phyloP scores from a whole-genome alignment of 35 echinoderm and acorn worm genomes.

The Stichopus chloronotus region DNA sequence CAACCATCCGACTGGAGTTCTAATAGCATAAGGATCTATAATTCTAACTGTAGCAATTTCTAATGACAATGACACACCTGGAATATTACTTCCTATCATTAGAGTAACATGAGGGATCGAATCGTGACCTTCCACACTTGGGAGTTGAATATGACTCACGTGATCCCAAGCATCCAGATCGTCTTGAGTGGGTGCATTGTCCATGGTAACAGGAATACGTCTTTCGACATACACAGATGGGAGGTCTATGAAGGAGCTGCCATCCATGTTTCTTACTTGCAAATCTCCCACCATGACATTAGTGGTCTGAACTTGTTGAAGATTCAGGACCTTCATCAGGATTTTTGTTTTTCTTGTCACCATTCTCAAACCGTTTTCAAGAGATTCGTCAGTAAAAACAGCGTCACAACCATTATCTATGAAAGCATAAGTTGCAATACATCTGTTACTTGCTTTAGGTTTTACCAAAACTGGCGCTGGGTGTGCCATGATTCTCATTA shows the following conservation, averaged over 20 bases:
- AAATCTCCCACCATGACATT: not conserved
- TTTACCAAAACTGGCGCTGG: constrained; percentile 24
- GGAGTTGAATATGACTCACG: constrained; percentile 25
- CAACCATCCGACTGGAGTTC: constrained; percentile 38
- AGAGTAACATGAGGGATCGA: constrained; percentile 29
- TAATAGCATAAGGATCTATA: constrained; percentile 39
- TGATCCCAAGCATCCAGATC: constrained; percentile 53
- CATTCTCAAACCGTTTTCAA: not conserved
- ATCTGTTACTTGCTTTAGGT: constrained; percentile 7
- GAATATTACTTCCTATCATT: constrained; percentile 52
- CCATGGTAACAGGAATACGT: constrained; percentile 24
- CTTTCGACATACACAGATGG: constrained; percentile 52
- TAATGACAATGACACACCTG: constrained; percentile 20
- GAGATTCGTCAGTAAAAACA: too few relatives aligned
- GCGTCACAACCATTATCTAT: too few relatives aligned
- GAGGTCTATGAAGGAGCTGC: constrained; percentile 38
- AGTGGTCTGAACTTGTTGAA: not conserved
- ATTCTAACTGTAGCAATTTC: constrained; percentile 17
- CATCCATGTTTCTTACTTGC: constrained; percentile 44
- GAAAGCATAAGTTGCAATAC: too few relatives aligned
- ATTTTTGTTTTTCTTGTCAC: constrained; percentile 24
- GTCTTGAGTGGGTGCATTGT: constrained; percentile 49
- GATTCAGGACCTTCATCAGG: constrained; percentile 31
- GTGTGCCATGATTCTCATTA: not conserved
- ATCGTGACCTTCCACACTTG: not conserved